Percentiles rank a stretch among this genome's conserved stretches.
These are phyloP conservation scores for Typhlomys cinereus DNA, from an alignment of 2,113 vertebrate species.

Conservation along the genomic window DNA sequence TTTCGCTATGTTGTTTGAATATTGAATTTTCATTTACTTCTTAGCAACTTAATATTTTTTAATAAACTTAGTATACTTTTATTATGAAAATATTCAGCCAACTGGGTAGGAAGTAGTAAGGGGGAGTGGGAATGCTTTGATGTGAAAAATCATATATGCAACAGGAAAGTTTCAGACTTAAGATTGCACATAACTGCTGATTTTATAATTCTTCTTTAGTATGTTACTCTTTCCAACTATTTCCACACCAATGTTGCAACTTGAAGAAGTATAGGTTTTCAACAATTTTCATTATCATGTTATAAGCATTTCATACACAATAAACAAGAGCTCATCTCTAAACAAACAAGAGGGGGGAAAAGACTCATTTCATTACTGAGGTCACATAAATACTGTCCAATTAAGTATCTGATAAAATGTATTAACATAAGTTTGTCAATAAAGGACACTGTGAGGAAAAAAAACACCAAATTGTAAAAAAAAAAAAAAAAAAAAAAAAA, in stretches of 20 bases:
- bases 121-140: slow-evolving; percentile 87
- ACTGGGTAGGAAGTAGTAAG: slow-evolving; percentile 51
- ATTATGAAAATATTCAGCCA: background rate
- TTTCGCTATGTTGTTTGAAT: background rate
- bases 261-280: slow-evolving; percentile 65
- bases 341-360: background rate
- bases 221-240: slow-evolving; percentile 76
- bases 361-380: background rate
- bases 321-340: background rate
- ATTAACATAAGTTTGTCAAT: background rate
- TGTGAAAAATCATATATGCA: slow-evolving; percentile 87
- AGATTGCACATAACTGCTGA: slow-evolving; percentile 47
- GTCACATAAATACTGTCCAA: slow-evolving; percentile 29
- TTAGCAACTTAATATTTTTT: too few species aligned
- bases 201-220: slow-evolving; percentile 77
- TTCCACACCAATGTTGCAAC: slow-evolving; percentile 70
- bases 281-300: slow-evolving; percentile 19
- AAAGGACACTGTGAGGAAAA: background rate
- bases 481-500: too few species aligned
- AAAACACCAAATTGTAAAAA: slow-evolving; percentile 14
- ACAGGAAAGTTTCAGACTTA: slow-evolving; percentile 86
- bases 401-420: background rate
- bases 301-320: slow-evolving; percentile 33
- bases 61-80: background rate
- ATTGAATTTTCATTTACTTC: too few species aligned